These are phyloP conservation scores for Leptinotarsa tumamoca DNA, from an alignment of 2,888 invertebrate genomes.

Conservation along the genomic window DNA sequence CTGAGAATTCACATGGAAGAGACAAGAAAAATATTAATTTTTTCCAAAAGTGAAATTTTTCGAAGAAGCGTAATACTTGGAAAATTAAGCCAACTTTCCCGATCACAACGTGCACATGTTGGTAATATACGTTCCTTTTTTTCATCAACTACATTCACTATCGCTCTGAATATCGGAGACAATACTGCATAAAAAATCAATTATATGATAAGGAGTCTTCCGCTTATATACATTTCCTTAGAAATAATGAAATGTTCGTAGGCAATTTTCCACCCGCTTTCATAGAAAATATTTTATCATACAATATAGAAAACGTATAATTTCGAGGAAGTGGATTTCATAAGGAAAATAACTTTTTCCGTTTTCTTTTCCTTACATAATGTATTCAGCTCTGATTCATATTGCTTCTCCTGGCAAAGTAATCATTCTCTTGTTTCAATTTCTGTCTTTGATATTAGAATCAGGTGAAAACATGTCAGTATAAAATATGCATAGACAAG, in stretches of 20 bases:
- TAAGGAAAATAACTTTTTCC: conserved; percentile 38
- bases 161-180: neutral
- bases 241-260: conserved; percentile 43
- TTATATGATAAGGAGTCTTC: conserved; percentile 42
- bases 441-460: neutral
- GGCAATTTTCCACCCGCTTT: conserved; percentile 46
- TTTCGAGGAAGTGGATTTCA: conserved; percentile 45
- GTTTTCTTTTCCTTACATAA: conserved; percentile 21
- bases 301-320: conserved; percentile 41
- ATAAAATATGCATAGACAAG: no score
- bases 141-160: neutral
- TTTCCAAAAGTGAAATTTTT: no score
- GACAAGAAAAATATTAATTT: no score
- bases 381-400: conserved; percentile 8
- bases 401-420: neutral
- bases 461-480: neutral
- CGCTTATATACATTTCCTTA: conserved; percentile 34
- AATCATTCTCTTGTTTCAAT: neutral
- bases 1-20: no score
- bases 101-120: neutral
- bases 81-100: no score
- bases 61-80: no score
- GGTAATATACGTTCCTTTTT: neutral
- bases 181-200: conserved; percentile 39
- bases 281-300: conserved; percentile 40